A percentile compares a stretch with the other conserved stretches of the same genome.
These are phyloP conservation scores for Pseudochaenichthys georgianus DNA, from an alignment of 2,797 vertebrate genomes.

Conservation along the genomic window DNA sequence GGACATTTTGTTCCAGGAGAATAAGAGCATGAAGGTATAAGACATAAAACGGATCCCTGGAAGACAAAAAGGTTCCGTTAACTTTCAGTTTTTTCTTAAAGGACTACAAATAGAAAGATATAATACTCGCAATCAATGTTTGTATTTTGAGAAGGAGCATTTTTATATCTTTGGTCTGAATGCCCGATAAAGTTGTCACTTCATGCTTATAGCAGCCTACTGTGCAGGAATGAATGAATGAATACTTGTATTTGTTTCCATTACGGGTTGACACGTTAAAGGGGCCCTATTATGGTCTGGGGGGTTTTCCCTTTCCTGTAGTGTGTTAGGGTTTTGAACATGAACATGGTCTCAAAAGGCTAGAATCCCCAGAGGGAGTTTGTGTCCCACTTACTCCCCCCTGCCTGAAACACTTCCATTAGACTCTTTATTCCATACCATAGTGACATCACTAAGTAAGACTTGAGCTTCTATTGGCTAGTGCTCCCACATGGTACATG, in stretches of 20 bases:
- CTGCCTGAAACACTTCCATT: too few relatives aligned
- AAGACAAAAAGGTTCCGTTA: background rate
- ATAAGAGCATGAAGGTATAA: conserved; percentile 5
- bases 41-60: conserved; percentile 1
- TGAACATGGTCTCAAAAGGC: too few relatives aligned
- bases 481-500: too few relatives aligned
- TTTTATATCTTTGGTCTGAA: background rate
- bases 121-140: background rate
- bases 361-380: too few relatives aligned
- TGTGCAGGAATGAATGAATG: background rate
- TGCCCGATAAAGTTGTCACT: background rate
- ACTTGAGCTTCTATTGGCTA: too few relatives aligned
- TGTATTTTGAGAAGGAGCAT: background rate
- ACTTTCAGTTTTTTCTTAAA: conserved; percentile 1
- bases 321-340: too few relatives aligned
- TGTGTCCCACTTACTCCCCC: too few relatives aligned
- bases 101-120: background rate
- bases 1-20: conserved; percentile 54
- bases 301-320: too few relatives aligned
- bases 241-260: background rate
- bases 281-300: too few relatives aligned
- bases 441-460: too few relatives aligned
- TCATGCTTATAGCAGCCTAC: background rate
- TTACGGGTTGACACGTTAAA: background rate
- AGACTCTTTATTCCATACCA: too few relatives aligned